Conservation (phyloP, 64 coral and sea anemone genomes). For the Dendronephthya gigantea region DNA sequence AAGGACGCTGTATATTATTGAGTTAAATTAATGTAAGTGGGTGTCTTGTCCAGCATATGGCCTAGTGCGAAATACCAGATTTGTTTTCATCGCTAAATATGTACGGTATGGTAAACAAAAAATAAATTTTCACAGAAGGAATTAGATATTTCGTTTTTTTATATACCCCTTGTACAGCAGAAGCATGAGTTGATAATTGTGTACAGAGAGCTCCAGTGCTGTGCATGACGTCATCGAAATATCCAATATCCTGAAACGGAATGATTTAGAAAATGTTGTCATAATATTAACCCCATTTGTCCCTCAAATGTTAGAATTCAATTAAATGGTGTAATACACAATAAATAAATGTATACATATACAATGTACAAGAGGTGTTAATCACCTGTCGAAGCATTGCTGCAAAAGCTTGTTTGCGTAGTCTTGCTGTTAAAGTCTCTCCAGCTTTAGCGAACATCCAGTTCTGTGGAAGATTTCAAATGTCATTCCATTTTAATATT, state of each 20-base stretch:
- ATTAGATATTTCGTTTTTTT: background rate
- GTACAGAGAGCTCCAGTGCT: constrained; percentile 13
- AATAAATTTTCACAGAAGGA: too few relatives aligned
- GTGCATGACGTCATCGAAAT: background rate
- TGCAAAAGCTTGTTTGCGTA: constrained; percentile 6
- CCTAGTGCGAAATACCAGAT: too few relatives aligned
- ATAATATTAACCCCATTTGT: too few relatives aligned
- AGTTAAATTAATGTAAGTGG: too few relatives aligned
- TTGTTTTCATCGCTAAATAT: too few relatives aligned
- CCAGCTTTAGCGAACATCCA: constrained; percentile 13
- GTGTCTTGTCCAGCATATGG: too few relatives aligned
- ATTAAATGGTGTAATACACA: too few relatives aligned
- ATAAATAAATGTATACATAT: too few relatives aligned
- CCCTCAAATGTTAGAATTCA: too few relatives aligned
- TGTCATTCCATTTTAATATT: background rate
- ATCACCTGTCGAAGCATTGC: background rate
- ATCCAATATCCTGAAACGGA: background rate
- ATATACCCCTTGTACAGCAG: background rate
- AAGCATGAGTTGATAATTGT: background rate
- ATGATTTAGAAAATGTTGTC: background rate
- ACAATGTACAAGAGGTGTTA: too few relatives aligned
- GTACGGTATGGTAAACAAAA: too few relatives aligned
- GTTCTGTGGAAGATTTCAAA: background rate
- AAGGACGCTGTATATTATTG: too few relatives aligned
- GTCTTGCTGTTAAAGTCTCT: background rate